Base-by-base conservation (phyloP, 2,888 invertebrate species). In the Drosophila lutescens region DNA sequence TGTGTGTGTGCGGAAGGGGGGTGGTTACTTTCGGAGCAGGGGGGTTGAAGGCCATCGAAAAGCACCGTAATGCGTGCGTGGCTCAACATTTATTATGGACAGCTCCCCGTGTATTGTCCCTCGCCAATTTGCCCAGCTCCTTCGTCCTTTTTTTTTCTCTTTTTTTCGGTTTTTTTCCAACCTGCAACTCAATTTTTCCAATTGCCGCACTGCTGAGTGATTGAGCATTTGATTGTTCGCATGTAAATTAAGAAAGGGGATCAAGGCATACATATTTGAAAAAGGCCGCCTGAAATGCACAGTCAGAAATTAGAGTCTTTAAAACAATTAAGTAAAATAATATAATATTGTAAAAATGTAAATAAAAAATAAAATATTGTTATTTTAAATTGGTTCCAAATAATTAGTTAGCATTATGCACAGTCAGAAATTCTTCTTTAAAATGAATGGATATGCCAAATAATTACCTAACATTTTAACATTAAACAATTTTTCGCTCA, bases 21-120 rank as follows among this genome's bases (percentile, higher is more conserved):
- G 10, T 17, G 15, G 12, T 13, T 17, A 9, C 13, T 10, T n/a
- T 4, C 1, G 2, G 8, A 2, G 23, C 1, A 4, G n/a, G 9
- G 9, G 3, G 54, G 7, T 8, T 30, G 54, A 38, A 20, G 59
- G 63, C 46, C 65, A 34, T 15, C 40, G 20, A 65, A 65, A 65
- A 47, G 65, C 34, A 40, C 41, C 60, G n/a, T 34, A 62, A 60
- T 62, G 62, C 62, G 60, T 62, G 62, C 62, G 41, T 60, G 47
- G 62, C 62, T 62, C 34, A 62, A 62, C 49, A 62, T 62, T 62
- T 62, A 49, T 62, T 62, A 60, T 49, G 62, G 62, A 62, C 62
- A 58, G 49, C 38, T 53, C 30, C 8, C 54, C 40, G 40, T 15
- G 40, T 15, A 23, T 58, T 58, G 53, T 51, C 38, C 38, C 15